Base-by-base conservation (phyloP, 1,140 invertebrate genomes). In the Megalopta genalis region DNA sequence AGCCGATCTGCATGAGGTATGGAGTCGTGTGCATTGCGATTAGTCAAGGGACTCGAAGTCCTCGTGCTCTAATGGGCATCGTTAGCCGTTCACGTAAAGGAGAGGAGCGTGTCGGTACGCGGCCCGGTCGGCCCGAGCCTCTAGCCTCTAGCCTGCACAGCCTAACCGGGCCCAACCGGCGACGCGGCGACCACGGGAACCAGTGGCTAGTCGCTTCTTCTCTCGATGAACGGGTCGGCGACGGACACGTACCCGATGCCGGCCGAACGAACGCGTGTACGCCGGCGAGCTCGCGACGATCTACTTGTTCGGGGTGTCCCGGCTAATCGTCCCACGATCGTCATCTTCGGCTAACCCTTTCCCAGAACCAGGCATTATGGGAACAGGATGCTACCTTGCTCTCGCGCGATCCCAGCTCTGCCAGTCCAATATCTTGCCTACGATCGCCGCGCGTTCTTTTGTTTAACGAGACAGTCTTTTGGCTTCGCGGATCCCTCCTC, bases 41-140 rank as follows among this genome's bases (percentile, higher is more conserved):
- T 91, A 92, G 90, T 92, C 90, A 91, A 88, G 87, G 76, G 83
- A 87, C 86, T 86, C 71, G 82, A 77, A 83, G 86, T 85, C 84
- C 84, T 84, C 86, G 85, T 88, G 89, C 90, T 91, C 88, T 92
- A 92, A 92, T 92, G 90, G 91, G 90, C 91, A 92, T 92, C 90
- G 91, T 92, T 92, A 91, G 89, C 80, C 86, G 89, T 90, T 88
- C 88, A 81, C 82, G 85, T 88, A 85, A 75, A 78, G 80, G 65
- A 71, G 64, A 85, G 67, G 71, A 85, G 82, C 79, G 82, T 85
- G 82, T 84, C 78, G 77, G 82, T 84, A 84, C 83, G 77, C 66
- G 68, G 54, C 18, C 37, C 65, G 25, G 32, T 9, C n/a, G 60
- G 49, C 70, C n/a, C n/a, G n/a, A n/a, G n/a, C n/a, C n/a, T n/a